Evolutionary conservation across 2,797 vertebrate genomes (phyloP), one percentile per base, ranked within the genome.

Genomic region (Argyrosomus regius): DNA sequence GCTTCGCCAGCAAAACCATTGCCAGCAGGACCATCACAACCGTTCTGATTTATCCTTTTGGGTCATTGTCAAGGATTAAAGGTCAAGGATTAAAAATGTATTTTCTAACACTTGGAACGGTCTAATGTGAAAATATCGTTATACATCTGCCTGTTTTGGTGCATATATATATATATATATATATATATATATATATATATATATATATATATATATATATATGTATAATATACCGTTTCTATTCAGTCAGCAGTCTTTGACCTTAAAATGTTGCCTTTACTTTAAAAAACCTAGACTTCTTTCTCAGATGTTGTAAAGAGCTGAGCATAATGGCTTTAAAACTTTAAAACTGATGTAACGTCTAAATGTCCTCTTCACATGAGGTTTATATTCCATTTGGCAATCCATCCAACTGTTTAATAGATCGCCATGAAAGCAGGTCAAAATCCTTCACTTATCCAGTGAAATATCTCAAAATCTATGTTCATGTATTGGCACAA

Each of bases 11-110:
- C 13, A 49, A 31, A 59, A 46, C 6, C 22, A 10, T 60, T 69
- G 20, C 28, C 35, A 60, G 26, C 31, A 66, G 17, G 22, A 24
- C 35, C 24, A 62, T 63, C 3, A 57, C 6, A 31, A 22, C 39
- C 45, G n/a, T 48, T 43, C 20, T n/a, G 12, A 28, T 67, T 64
- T 18, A 60, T 76, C 18, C 7, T 58, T 70, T 57, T 69, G 16
- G 43, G 31, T 76, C 43, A 49, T 6, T 67, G 20, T 24, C 11
- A 61, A 58, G 14, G 54, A 28, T 66, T 12, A 49, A 71, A 66
- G 43, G 20, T 70, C 45, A 66, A 41, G 6, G 64, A 77, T 85
- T 59, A 41, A 64, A 66, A 20, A 58, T 46, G 1, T 57, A 60
- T 82, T 71, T 84, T 52, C 54, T n/a, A 53, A 60, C 56, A 54